Base-by-base conservation (phyloP, 2,888 invertebrate species). In the Latrodectus hesperus region DNA sequence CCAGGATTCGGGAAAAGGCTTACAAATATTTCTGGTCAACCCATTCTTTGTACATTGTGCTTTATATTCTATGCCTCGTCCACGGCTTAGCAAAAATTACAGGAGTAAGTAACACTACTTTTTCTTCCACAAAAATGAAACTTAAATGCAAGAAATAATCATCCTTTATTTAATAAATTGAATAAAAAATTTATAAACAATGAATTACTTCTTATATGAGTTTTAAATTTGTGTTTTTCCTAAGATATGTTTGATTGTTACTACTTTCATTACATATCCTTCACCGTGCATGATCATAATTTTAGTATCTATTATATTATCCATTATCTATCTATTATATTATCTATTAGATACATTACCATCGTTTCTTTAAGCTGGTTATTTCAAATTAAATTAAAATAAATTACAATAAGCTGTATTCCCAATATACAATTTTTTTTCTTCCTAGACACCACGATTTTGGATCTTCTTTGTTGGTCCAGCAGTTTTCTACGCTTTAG, bases 11-110 rank as follows among this genome's bases (percentile, higher is more conserved):
- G 73, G 96, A 97, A 92, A 96, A 96, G 91, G 98, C 98, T 0
- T 98, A 98, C 92, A 97, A 97, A 88, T 98, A 96, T 93, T 98
- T 98, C 93, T 98, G 98, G 96, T 95, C 96, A 88, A 96, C 98
- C 76, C 98, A 99, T 92, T 95, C 96, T 12, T 94, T 98, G 9
- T 97, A 98, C 92, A 95, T 98, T 12, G 93, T 96, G 0, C 93
- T 99, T 22, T 99, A 98, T 91, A 94, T 96, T 0, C 93, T 99
- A 53, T 96, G 96, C 90, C 93, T 98, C 80, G 94, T 98, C 60
- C 98, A 99, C 91, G 98, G 98, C 0, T 93, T 98, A 75, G 98
- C 98, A 0, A 94, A 98, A 81, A 93, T 99, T 26, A 97, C 98
- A 0, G 98, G 98, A 0, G 96, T 97, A 80, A 90, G 91, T 90